Base-by-base conservation (phyloP, 2,797 vertebrate genomes). In the Enteromius fasciolatus region DNA sequence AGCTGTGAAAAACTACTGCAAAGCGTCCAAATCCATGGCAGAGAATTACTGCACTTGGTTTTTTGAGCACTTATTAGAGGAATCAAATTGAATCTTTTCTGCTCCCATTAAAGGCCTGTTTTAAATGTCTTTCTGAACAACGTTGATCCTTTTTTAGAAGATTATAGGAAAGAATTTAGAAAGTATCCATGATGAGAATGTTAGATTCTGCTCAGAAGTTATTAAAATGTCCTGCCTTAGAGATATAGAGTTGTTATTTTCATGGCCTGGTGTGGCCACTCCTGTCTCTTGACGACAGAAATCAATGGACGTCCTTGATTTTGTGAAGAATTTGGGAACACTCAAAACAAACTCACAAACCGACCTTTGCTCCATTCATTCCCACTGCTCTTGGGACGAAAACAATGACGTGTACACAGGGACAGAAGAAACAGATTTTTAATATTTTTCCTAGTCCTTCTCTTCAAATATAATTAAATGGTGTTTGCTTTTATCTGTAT, bases 281-380 rank as follows among this genome's bases (percentile, higher is more conserved):
- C 6, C 31, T 70, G 70, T 66, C 86, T 73, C 69, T 78, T 82
- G 61, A 74, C 66, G 17, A 46, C 67, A 81, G 82, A 86, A 84
- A 86, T 86, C 85, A 87, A 87, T 87, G 64, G 50, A 54, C 17
- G 84, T 82, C 86, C 86, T 87, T 85, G 86, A 76, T 81, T 85
- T 52, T 76, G 76, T 81, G 84, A 82, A 83, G 84, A 75, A 81
- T 73, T 85, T 79, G 11, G 74, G 82, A 88, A 83, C 76, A 18
- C 48, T 81, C 69, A 87, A 86, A 88, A 87, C 83, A 86, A 84
- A 84, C 78, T 76, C 12, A 33, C 23, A 50, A 80, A 39, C 25
- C 41, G 82, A 76, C 79, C 82, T 87, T 84, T 85, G 68, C 64
- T 50, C 78, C 74, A 80, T 84, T 80, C 63, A 64, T 82, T 23